These are phyloP conservation scores for Cetonia aurata DNA, from an alignment of 2,888 invertebrate genomes.

Conservation along the genomic window DNA sequence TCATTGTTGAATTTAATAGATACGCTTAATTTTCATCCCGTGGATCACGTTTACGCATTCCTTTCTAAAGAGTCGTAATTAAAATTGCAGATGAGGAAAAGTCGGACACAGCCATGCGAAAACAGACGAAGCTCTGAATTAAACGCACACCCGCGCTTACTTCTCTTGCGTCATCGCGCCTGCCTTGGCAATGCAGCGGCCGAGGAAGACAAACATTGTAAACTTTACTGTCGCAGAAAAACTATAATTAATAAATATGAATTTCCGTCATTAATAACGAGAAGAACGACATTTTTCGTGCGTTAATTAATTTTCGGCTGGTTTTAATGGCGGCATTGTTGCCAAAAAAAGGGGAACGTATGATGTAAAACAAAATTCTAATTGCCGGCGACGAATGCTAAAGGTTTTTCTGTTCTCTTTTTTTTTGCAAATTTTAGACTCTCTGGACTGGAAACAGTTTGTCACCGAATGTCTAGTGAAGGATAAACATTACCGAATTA, in stretches of 20 bases:
- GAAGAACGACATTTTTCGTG: slow-evolving; percentile 10
- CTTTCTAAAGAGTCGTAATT: slow-evolving; percentile 13
- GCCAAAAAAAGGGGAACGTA: slow-evolving; percentile 5
- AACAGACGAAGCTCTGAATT: slow-evolving; percentile 18
- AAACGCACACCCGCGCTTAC: neutral
- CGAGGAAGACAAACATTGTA: slow-evolving; percentile 21
- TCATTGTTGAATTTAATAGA: too few relatives aligned
- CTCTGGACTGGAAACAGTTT: too few relatives aligned
- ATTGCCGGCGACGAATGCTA: slow-evolving; percentile 5
- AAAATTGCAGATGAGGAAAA: slow-evolving; percentile 34
- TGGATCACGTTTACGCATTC: slow-evolving; percentile 22
- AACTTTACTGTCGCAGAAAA: slow-evolving; percentile 25
- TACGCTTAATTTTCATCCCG: slow-evolving; percentile 21
- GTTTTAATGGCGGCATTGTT: slow-evolving; percentile 11
- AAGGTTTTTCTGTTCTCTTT: too few relatives aligned
- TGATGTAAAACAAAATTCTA: slow-evolving; percentile 17
- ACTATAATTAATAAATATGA: slow-evolving; percentile 38
- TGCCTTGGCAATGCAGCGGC: neutral
- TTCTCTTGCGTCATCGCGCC: neutral
- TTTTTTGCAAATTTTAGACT: too few relatives aligned
- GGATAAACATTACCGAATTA: too few relatives aligned
- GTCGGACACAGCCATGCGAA: slow-evolving; percentile 1
- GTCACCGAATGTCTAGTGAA: too few relatives aligned
- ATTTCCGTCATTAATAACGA: slow-evolving; percentile 20
- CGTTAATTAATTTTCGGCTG: slow-evolving; percentile 25